Evolutionary conservation across 2,888 invertebrate species (phyloP).

Genomic region (Euplexia lucipara): DNA sequence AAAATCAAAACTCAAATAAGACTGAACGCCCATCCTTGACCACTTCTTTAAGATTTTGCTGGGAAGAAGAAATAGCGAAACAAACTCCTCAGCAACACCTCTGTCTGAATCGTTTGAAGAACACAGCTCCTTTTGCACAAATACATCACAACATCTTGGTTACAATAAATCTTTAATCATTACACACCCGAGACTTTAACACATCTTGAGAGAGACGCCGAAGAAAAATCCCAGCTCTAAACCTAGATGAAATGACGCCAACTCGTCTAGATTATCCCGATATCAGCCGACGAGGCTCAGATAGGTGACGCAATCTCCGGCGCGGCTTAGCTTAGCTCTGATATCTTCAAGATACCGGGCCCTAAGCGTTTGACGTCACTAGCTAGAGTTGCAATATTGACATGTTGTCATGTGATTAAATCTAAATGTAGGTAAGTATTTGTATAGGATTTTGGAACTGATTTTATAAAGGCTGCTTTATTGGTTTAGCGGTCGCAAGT

Average conservation of each 20-base stretch:
- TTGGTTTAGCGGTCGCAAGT: too few relatives aligned
- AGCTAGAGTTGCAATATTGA: slow-evolving; percentile 2
- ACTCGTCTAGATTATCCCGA: slow-evolving; percentile 43
- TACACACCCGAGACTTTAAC: not conserved
- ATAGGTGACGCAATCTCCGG: slow-evolving; percentile 49
- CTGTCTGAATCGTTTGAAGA: not conserved
- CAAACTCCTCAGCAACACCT: too few relatives aligned
- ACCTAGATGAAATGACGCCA: slow-evolving; percentile 25
- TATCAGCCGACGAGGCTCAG: slow-evolving; percentile 33
- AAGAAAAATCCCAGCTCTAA: slow-evolving; percentile 26
- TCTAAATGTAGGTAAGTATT: not conserved
- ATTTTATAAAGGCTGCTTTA: too few relatives aligned
- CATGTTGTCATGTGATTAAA: slow-evolving; percentile 17
- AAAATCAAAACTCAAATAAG: too few relatives aligned
- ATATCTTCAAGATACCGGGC: slow-evolving; percentile 38
- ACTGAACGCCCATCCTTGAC: too few relatives aligned
- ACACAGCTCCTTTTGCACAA: not conserved
- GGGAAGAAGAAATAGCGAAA: too few relatives aligned
- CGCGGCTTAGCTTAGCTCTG: slow-evolving; percentile 32
- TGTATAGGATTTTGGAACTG: not conserved
- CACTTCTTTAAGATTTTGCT: too few relatives aligned
- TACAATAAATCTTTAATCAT: not conserved
- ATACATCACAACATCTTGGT: not conserved
- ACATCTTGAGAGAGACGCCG: slow-evolving; percentile 1
- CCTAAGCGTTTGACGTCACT: slow-evolving; percentile 20